Evolutionary conservation across 2,797 vertebrate species (phyloP).

Genomic region (Hyperoplus lanceolatus): DNA sequence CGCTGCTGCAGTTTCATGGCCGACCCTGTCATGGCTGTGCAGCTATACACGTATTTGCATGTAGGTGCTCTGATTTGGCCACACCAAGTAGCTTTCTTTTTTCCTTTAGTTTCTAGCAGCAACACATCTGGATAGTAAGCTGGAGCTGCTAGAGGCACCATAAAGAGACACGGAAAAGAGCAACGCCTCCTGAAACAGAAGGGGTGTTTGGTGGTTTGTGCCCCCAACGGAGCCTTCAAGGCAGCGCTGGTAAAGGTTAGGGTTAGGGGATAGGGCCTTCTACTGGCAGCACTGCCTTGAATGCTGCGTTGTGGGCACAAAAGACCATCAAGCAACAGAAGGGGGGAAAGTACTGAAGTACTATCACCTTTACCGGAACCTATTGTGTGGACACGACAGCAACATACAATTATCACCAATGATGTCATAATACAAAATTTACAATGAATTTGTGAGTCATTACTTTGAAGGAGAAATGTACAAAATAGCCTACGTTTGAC

Average conservation of each 20-base stretch:
- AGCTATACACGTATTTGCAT: not conserved
- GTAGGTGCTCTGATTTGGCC: not conserved
- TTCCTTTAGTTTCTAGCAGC: not conserved
- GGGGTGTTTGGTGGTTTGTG: too few relatives aligned
- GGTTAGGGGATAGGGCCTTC: too few relatives aligned
- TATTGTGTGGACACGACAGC: conserved; percentile 8
- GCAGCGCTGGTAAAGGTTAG: too few relatives aligned
- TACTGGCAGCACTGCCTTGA: too few relatives aligned
- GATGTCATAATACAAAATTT: conserved; percentile 45
- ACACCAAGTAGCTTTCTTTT: not conserved
- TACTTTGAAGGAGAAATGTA: conserved; percentile 21
- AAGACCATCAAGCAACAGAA: too few relatives aligned
- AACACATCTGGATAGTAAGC: not conserved
- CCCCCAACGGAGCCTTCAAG: too few relatives aligned
- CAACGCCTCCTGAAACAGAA: not conserved
- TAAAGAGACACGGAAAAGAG: not conserved
- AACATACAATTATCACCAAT: conserved; percentile 29
- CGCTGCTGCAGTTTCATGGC: not conserved
- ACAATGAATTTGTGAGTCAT: conserved; percentile 31
- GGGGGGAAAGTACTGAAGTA: not conserved
- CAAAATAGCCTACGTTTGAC: conserved; percentile 1
- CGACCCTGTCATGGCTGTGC: not conserved
- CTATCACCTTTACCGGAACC: conserved; percentile 15
- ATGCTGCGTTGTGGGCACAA: too few relatives aligned
- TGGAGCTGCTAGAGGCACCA: conserved; percentile 6